Evolutionary conservation across 2,888 invertebrate genomes (phyloP), one percentile per base, ranked within the genome.

Genomic region (Andrena minutula): DNA sequence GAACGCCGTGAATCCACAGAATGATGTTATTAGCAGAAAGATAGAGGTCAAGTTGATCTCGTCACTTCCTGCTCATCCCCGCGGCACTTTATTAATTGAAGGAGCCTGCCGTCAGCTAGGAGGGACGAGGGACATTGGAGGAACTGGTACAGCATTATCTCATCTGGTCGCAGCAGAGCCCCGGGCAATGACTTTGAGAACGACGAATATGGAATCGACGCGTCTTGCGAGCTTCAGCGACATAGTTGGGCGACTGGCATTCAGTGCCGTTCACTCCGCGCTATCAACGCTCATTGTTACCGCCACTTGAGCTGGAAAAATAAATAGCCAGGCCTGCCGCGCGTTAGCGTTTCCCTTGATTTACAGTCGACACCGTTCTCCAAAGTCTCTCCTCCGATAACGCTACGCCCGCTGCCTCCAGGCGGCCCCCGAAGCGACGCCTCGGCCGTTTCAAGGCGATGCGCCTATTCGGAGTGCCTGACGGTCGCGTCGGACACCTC

Each of bases 181-280:
- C 53, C 86, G 79, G 89, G 92, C 92, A 89, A 88, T 90, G 91
- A 89, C 91, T 92, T 92, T 91, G 91, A 90, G 89, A 88, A 68
- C 79, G 86, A 86, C 90, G 86, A 89, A 90, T 84, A 88, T 89
- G 87, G 88, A 86, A 83, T 32, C 20, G 81, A 73, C 28, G 73
- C 75, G 66, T 75, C 80, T 60, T 68, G 71, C 65, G 53, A 56
- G 63, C 53, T 64, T 70, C 82, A 7, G 51, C 63, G 69, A 77
- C 71, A 41, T 69, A 65, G 60, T 51, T 58, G 60, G 6, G 20
- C 53, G 53, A 68, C 26, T 61, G 82, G 49, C 53, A 26, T 56
- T 82, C 47, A 49, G 51, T 63, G 66, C 82, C 82, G 65, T 71
- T 81, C 75, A 72, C 82, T 82, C 28, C 28, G 28, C 63, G 23